Evolutionary conservation across 2,113 vertebrate species (phyloP), one percentile per base, ranked within the genome.

Genomic region (Actinemys pallida): DNA sequence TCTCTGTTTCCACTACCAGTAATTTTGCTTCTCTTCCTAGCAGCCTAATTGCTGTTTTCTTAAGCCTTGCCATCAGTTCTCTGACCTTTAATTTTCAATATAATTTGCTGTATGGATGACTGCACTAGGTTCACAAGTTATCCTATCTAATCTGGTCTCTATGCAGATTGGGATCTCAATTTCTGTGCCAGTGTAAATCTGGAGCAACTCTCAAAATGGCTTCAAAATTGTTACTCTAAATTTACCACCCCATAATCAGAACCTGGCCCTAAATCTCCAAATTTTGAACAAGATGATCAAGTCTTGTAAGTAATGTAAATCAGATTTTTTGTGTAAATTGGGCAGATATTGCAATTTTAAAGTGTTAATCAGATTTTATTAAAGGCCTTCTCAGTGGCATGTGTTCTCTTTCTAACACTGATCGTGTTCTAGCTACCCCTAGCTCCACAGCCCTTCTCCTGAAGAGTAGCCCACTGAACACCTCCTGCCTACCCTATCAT

Each of bases 1-100:
- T 76, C 27, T 29, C 57, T 10, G 52, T 54, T 91, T 84, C 75
- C 91, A 91, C 93, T 92, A 85, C 94, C 0, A 5, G 92, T 93
- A 93, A 96, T 96, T 96, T 96, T 95, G 91, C 92, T 96, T 97
- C 95, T 91, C 92, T 90, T 95, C 90, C 94, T 91, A 89, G 94
- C 94, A 96, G 93, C 57, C 94, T 96, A 96, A 97, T 97, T 97
- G 91, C 92, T 96, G 95, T 96, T 97, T 95, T 95, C 96, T 92
- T 96, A 97, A 95, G 94, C 92, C 91, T 93, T 92, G 42, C 88
- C 96, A 97, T 96, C 96, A 96, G 95, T 96, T 95, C 96, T 89
- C 81, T 94, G 95, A 97, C 97, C 97, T 97, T 97, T 97, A 96
- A 95, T 97, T 96, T 96, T 93, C 95, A 93, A 95, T 97, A 95